Evolutionary conservation across 1,140 invertebrate species (phyloP).

Genomic region (Macrobrachium nipponense): DNA sequence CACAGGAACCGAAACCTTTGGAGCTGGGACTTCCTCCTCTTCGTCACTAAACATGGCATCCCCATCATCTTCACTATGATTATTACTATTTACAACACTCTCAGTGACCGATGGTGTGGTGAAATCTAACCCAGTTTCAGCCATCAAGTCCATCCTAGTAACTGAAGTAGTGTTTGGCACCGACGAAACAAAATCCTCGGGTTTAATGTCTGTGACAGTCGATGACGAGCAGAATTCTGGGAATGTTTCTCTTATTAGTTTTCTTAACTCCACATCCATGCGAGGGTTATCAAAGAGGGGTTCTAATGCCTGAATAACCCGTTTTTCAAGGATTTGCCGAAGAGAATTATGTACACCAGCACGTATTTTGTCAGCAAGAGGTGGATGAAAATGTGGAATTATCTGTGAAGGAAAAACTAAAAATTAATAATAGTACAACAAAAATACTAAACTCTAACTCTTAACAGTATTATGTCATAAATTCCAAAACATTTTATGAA

Average conservation of each 20-base stretch:
- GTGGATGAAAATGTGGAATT: constrained; percentile 92
- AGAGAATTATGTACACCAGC: constrained; percentile 93
- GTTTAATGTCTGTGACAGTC: constrained; percentile 48
- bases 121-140: constrained; percentile 58
- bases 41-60: constrained; percentile 78
- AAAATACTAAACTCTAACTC: too few relatives aligned
- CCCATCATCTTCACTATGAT: constrained; percentile 71
- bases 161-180: constrained; percentile 45
- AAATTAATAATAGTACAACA: neutral
- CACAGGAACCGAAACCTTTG: constrained; percentile 12
- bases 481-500: too few relatives aligned
- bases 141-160: constrained; percentile 60
- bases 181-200: constrained; percentile 54
- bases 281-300: constrained; percentile 94
- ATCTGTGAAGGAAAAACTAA: constrained; percentile 75
- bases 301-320: constrained; percentile 88
- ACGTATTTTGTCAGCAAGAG: constrained; percentile 84
- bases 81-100: constrained; percentile 68
- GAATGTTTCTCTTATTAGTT: constrained; percentile 89
- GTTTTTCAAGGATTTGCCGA: constrained; percentile 92
- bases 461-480: too few relatives aligned
- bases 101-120: constrained; percentile 38
- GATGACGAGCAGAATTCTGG: constrained; percentile 84
- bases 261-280: constrained; percentile 87
- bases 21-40: constrained; percentile 75